A percentile compares a stretch with the other conserved stretches of the same genome.
phyloP scores from a whole-genome alignment of 2,113 vertebrate genomes.

The Cololabis saira region DNA sequence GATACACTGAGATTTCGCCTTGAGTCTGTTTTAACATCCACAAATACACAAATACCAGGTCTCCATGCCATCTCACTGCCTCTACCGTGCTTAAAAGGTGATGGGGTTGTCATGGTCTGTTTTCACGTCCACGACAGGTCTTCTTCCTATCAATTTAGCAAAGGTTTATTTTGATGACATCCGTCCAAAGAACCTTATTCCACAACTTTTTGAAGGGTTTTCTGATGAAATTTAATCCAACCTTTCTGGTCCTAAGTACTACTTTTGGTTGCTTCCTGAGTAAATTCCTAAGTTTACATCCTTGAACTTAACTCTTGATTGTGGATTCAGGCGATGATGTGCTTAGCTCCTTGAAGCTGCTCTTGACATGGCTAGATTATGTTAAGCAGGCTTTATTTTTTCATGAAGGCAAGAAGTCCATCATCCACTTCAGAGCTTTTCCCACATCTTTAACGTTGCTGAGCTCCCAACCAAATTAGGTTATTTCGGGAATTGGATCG shows the following conservation, averaged over 20 bases:
- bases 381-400: no score
- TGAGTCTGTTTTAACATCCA: no score
- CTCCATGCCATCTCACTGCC: no score
- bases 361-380: not conserved
- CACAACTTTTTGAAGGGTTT: no score
- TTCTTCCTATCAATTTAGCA: not conserved
- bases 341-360: not conserved
- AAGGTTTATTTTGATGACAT: no score
- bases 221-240: not conserved
- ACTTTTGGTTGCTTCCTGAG: not conserved
- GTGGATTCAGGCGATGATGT: not conserved
- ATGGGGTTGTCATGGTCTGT: not conserved
- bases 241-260: not conserved
- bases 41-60: no score
- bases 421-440: not conserved
- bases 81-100: no score
- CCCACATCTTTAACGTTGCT: not conserved
- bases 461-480: not conserved
- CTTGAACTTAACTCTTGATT: not conserved
- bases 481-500: no score
- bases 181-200: no score
- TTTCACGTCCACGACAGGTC: not conserved
- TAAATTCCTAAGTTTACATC: not conserved
- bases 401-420: not conserved
- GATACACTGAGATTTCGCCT: no score